phyloP scores from a whole-genome alignment of 2,797 vertebrate genomes.

The Arnoldichthys spilopterus region DNA sequence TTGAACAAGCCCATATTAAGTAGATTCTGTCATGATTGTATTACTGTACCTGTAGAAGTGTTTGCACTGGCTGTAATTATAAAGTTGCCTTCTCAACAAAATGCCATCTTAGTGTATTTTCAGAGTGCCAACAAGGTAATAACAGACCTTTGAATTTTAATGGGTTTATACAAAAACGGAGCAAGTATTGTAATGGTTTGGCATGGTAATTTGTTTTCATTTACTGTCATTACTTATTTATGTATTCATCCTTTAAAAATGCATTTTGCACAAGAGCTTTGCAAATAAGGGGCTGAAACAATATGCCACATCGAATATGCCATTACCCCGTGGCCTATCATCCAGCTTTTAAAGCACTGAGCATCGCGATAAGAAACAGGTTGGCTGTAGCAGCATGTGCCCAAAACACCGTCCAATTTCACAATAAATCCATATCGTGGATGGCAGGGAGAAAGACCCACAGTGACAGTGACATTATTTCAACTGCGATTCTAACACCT shows the following conservation, averaged over 20 bases:
- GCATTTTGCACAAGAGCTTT: constrained; percentile 36
- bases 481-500: constrained; percentile 41
- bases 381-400: constrained; percentile 19
- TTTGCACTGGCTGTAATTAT: constrained; percentile 26
- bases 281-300: constrained; percentile 49
- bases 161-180: constrained; percentile 26
- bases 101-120: constrained; percentile 26
- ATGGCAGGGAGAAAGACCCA: constrained; percentile 52
- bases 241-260: constrained; percentile 45
- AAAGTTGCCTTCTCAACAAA: constrained; percentile 36
- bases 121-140: constrained; percentile 38
- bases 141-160: constrained; percentile 47
- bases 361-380: constrained; percentile 39
- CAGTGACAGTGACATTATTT: constrained; percentile 48
- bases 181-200: constrained; percentile 39
- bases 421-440: constrained; percentile 46
- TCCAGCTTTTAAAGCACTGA: constrained; percentile 40
- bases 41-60: not conserved
- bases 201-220: constrained; percentile 47
- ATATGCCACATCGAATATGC: constrained; percentile 49
- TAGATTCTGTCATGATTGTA: not conserved
- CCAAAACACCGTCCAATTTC: constrained; percentile 43
- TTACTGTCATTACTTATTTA: constrained; percentile 45
- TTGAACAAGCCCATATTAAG: constrained; percentile 16
- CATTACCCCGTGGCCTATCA: constrained; percentile 16